phyloP scores from a whole-genome alignment of 64 coral and sea anemone genomes.

The Actinia tenebrosa region DNA sequence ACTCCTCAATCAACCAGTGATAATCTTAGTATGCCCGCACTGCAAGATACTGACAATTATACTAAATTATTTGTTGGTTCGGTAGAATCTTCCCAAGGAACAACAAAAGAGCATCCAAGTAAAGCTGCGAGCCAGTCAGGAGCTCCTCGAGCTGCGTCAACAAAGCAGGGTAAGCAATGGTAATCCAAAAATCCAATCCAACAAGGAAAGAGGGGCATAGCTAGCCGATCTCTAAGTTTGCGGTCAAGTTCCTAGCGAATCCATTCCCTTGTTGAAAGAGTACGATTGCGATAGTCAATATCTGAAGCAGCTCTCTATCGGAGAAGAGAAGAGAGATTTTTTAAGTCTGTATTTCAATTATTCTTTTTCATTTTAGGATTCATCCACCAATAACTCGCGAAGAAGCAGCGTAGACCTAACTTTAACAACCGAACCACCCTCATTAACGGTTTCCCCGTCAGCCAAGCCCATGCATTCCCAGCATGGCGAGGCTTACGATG shows the following conservation, averaged over 20 bases:
- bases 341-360: not conserved
- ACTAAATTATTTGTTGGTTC: not conserved
- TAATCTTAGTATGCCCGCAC: too few species aligned
- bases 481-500: slow-evolving; percentile 12
- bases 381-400: slow-evolving; percentile 9
- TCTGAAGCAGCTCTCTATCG: too few species aligned
- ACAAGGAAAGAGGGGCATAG: too few species aligned
- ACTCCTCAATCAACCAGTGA: too few species aligned
- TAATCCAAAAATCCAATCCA: too few species aligned
- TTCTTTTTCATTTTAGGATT: not conserved
- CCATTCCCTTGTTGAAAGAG: too few species aligned
- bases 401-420: not conserved
- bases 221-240: too few species aligned
- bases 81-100: slow-evolving; percentile 72
- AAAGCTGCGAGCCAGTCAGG: slow-evolving; percentile 80
- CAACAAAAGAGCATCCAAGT: slow-evolving; percentile 76
- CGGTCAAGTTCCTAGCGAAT: too few species aligned
- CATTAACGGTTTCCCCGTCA: not conserved
- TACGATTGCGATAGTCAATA: not conserved
- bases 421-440: not conserved
- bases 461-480: not conserved
- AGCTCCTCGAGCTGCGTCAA: slow-evolving; percentile 71
- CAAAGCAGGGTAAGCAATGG: slow-evolving; percentile 33
- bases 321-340: too few species aligned
- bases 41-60: not conserved